Conservation (phyloP, 2,113 vertebrate species). For the Arvicanthis niloticus region DNA sequence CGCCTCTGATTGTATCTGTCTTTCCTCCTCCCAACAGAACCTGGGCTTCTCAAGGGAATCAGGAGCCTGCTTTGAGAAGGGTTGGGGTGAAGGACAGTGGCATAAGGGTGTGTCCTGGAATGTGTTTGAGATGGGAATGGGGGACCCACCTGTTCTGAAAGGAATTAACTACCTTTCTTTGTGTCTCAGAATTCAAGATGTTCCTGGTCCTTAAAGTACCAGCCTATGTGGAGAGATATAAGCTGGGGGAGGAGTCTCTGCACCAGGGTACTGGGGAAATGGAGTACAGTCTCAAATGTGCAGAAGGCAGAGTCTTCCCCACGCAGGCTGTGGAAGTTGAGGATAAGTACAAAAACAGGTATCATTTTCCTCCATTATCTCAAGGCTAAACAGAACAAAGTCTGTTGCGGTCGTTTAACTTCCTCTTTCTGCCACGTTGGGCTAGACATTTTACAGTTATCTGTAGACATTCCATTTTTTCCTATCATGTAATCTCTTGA, state of each 20-base stretch:
- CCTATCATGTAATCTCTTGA: conserved; percentile 4
- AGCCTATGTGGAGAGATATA: conserved; percentile 62
- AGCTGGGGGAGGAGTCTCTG: neutral
- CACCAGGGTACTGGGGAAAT: neutral
- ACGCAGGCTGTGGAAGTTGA: conserved; percentile 37
- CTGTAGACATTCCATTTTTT: conserved; percentile 7
- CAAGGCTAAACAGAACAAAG: conserved; percentile 45
- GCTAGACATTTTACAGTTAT: conserved; percentile 49
- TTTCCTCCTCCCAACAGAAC: conserved; percentile 72
- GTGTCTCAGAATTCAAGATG: conserved; percentile 47
- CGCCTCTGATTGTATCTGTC: conserved; percentile 75
- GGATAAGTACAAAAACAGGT: conserved; percentile 1
- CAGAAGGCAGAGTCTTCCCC: neutral
- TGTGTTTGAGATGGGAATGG: conserved; percentile 34
- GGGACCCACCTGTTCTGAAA: conserved; percentile 65
- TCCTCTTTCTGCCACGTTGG: conserved; percentile 55
- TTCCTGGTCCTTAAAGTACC: conserved; percentile 50
- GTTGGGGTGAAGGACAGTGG: conserved; percentile 48
- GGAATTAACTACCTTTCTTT: conserved; percentile 25
- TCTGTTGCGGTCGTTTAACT: conserved; percentile 46
- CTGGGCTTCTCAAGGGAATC: conserved; percentile 49
- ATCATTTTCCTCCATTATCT: neutral
- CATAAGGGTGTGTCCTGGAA: conserved; percentile 63
- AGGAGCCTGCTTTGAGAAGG: conserved; percentile 45
- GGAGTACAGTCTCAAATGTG: neutral